Percentiles rank a stretch among this genome's conserved stretches.
These are phyloP conservation scores for Sarcophaga peregrina DNA, from an alignment of 1,140 invertebrate genomes.

Conservation along the genomic window DNA sequence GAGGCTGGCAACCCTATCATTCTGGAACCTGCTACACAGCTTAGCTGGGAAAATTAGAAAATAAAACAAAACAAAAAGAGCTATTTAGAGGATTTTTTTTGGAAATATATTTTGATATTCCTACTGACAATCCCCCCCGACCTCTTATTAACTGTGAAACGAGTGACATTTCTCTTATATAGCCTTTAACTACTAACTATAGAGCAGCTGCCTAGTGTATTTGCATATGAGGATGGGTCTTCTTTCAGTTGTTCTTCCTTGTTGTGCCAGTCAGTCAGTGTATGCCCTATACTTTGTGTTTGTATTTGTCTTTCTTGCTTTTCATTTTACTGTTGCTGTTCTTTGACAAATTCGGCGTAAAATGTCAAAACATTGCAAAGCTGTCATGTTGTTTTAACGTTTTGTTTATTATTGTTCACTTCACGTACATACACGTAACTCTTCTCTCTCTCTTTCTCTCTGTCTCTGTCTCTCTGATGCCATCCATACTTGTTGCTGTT, in stretches of 20 bases:
- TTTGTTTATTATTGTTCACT: constrained; percentile 22
- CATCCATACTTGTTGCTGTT: neutral
- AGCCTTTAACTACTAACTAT: neutral
- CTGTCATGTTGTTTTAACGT: constrained; percentile 28
- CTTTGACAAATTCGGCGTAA: constrained; percentile 32
- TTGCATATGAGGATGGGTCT: neutral
- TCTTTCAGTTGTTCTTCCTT: neutral
- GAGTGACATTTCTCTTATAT: neutral
- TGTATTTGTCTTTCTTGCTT: too few relatives aligned
- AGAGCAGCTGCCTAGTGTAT: neutral
- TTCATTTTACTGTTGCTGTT: too few relatives aligned
- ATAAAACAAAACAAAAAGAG: too few relatives aligned
- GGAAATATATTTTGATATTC: too few relatives aligned
- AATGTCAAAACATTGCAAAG: constrained; percentile 26
- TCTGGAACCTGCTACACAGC: too few relatives aligned
- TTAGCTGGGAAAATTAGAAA: too few relatives aligned
- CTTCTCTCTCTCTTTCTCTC: too few relatives aligned
- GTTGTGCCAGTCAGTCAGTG: neutral
- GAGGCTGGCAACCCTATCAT: too few relatives aligned
- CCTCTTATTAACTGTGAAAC: neutral
- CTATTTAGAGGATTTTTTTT: too few relatives aligned
- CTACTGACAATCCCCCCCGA: too few relatives aligned
- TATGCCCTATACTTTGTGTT: neutral
- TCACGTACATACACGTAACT: neutral
- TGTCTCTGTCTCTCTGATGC: too few relatives aligned